phyloP scores from a whole-genome alignment of 2,113 vertebrate species.

The Sinocyclocheilus maitianheensis region DNA sequence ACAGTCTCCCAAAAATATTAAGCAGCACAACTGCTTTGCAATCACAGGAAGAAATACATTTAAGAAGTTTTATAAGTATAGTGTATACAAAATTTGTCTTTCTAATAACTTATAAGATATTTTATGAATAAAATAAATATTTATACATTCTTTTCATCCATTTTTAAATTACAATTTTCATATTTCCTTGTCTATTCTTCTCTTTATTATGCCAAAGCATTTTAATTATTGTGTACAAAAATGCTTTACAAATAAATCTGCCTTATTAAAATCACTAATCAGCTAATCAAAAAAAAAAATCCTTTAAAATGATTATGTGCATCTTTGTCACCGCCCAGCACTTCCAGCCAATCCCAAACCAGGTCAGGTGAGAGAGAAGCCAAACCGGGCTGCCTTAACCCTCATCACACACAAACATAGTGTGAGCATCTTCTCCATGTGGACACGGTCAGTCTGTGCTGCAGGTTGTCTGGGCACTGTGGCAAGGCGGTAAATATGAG shows the following conservation, averaged over 20 bases:
- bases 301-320: conserved; percentile 95
- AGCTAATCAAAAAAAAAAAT: neutral
- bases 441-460: neutral
- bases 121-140: too few relatives aligned
- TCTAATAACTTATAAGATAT: neutral
- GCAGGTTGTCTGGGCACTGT: conserved; percentile 15
- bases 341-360: conserved; percentile 84
- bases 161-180: conserved; percentile 41
- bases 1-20: neutral
- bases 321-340: conserved; percentile 92
- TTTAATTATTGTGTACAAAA: neutral
- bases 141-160: too few relatives aligned
- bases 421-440: neutral
- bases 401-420: neutral
- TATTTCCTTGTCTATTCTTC: neutral
- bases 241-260: neutral
- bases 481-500: conserved; percentile 42
- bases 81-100: too few relatives aligned
- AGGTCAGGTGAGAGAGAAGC: conserved; percentile 82
- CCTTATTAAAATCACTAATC: neutral
- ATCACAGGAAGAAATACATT: neutral
- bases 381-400: conserved; percentile 80
- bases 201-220: neutral
- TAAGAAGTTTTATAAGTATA: neutral
- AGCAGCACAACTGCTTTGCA: neutral